phyloP scores from a whole-genome alignment of 2,888 invertebrate species.

The Hololepta plana region DNA sequence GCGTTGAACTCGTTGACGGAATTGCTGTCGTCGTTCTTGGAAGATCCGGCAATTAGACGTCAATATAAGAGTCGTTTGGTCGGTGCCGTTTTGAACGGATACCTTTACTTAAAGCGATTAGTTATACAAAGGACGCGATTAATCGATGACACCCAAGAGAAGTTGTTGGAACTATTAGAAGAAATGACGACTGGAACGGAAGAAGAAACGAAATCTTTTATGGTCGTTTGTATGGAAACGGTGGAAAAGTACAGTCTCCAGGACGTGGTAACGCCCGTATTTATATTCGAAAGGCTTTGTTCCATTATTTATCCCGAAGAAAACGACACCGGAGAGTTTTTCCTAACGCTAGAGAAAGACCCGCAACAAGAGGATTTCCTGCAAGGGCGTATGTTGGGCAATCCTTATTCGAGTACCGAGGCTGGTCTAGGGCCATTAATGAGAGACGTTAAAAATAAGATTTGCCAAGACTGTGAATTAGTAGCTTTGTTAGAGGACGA shows the following conservation, averaged over 20 bases:
- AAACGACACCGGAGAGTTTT: conserved; percentile 92
- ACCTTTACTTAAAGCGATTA: conserved; percentile 73
- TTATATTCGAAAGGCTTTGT: conserved; percentile 92
- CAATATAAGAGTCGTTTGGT: conserved; percentile 80
- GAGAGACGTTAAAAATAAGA: conserved; percentile 98
- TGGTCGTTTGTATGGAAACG: conserved; percentile 93
- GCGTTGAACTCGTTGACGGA: conserved; percentile 55
- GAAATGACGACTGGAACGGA: conserved; percentile 87
- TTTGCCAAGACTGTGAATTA: conserved; percentile 93
- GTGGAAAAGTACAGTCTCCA: conserved; percentile 79
- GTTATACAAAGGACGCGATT: conserved; percentile 89
- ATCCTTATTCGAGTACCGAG: conserved; percentile 90
- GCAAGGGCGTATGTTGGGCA: conserved; percentile 92
- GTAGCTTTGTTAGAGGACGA: conserved; percentile 97
- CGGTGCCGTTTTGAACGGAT: conserved; percentile 83
- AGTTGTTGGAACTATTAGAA: conserved; percentile 77
- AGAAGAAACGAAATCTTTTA: conserved; percentile 89
- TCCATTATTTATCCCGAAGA: conserved; percentile 96
- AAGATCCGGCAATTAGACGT: conserved; percentile 70
- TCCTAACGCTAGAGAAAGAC: conserved; percentile 91
- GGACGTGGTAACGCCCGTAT: conserved; percentile 91
- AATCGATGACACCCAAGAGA: conserved; percentile 93
- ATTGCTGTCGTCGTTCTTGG: conserved; percentile 71
- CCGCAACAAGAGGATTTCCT: conserved; percentile 98
- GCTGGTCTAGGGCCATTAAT: conserved; percentile 91